Evolutionary conservation across 2,113 vertebrate species (phyloP).

Genomic region (Polyodon spathula): DNA sequence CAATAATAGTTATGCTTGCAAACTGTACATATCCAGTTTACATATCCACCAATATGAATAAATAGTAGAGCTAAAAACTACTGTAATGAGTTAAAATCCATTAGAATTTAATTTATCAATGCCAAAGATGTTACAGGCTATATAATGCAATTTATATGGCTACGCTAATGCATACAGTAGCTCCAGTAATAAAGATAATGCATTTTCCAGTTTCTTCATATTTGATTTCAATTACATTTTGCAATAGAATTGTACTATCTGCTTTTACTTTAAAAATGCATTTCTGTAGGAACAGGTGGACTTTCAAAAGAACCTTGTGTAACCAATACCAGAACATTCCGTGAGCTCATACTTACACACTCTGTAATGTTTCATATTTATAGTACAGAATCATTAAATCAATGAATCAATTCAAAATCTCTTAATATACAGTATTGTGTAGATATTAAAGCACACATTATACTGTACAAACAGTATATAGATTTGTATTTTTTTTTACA

Average conservation of each 20-base stretch:
- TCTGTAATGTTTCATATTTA: no score
- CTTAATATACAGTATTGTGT: no score
- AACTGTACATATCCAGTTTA: slow-evolving; percentile 64
- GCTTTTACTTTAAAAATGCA: slow-evolving; percentile 29
- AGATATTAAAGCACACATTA: no score
- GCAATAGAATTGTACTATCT: slow-evolving; percentile 25
- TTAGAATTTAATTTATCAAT: slow-evolving; percentile 70
- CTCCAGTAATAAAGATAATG: slow-evolving; percentile 64
- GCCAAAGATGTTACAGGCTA: slow-evolving; percentile 61
- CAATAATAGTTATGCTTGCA: not conserved
- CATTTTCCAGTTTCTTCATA: slow-evolving; percentile 42
- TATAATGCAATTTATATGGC: slow-evolving; percentile 58
- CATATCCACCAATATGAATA: slow-evolving; percentile 58
- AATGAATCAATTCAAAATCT: no score
- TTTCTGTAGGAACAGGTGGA: slow-evolving; percentile 15
- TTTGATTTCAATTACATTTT: slow-evolving; percentile 34
- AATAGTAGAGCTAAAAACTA: slow-evolving; percentile 62
- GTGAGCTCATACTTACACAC: no score
- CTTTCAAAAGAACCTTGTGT: not conserved
- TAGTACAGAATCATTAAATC: no score
- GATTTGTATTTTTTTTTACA: no score
- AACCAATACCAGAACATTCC: no score
- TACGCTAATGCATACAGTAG: slow-evolving; percentile 43
- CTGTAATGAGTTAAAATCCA: slow-evolving; percentile 63
- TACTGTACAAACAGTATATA: no score